Evolutionary conservation across 23 tunicate species (phyloP).

Genomic region (Aplidium turbinatum): DNA sequence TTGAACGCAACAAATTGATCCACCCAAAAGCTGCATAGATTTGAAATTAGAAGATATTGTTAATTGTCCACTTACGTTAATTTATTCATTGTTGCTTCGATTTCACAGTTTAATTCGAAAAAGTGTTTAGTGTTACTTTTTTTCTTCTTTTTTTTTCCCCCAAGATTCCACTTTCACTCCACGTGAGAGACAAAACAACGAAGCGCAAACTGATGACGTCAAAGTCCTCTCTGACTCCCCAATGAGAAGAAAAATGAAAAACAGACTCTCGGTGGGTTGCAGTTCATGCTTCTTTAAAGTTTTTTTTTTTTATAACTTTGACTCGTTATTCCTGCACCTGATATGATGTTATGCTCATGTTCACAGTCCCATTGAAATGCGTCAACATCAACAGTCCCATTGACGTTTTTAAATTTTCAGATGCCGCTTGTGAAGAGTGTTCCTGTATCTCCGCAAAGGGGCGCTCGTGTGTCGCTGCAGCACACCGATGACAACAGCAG

Average conservation of each 20-base stretch:
- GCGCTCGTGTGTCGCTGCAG: constrained; percentile 49
- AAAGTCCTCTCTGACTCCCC: constrained; percentile 58
- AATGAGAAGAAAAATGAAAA: constrained; percentile 34
- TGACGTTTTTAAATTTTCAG: constrained; percentile 1
- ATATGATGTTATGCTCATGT: too few relatives aligned
- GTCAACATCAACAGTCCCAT: background rate
- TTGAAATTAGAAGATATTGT: too few relatives aligned
- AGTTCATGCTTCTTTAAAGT: background rate
- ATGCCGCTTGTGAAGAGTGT: constrained; percentile 7
- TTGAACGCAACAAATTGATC: too few relatives aligned
- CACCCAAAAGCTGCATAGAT: too few relatives aligned
- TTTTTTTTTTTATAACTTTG: background rate
- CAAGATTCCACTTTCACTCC: constrained; percentile 22
- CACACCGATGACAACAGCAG: constrained; percentile 7
- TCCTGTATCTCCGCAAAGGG: constrained; percentile 12
- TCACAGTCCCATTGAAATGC: too few relatives aligned
- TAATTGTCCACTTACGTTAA: too few relatives aligned
- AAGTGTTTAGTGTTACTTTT: background rate
- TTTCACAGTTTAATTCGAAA: too few relatives aligned
- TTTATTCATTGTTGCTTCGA: too few relatives aligned
- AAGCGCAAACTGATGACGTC: constrained; percentile 63
- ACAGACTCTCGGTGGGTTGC: constrained; percentile 60
- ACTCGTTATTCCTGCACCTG: too few relatives aligned
- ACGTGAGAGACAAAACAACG: constrained; percentile 37
- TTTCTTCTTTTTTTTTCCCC: background rate